Conservation (phyloP, 2,888 invertebrate species). For the Euplexia lucipara region DNA sequence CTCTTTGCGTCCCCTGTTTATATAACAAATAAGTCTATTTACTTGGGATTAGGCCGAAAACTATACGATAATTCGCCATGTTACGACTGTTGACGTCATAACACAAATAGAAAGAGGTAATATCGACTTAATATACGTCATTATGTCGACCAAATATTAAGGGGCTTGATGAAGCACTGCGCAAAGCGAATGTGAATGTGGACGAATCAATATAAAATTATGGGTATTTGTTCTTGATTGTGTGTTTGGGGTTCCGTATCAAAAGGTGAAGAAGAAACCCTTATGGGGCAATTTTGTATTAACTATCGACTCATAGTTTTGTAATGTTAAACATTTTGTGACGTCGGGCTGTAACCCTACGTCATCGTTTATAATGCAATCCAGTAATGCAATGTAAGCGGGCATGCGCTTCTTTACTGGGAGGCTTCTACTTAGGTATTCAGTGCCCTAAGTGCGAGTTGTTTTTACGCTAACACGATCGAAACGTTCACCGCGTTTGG, state of each 20-base stretch:
- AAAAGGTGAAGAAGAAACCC: too few species aligned
- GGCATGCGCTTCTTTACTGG: too few species aligned
- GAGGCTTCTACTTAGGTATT: too few species aligned
- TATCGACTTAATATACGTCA: slow-evolving; percentile 51
- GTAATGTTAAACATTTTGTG: too few species aligned
- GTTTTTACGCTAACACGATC: too few species aligned
- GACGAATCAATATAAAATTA: slow-evolving; percentile 16
- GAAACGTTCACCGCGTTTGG: too few species aligned
- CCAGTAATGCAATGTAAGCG: too few species aligned
- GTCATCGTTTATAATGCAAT: too few species aligned
- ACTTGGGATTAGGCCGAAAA: slow-evolving; percentile 68
- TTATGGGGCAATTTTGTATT: too few species aligned
- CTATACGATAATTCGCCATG: slow-evolving; percentile 69
- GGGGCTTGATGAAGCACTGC: slow-evolving; percentile 20
- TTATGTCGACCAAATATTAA: slow-evolving; percentile 34
- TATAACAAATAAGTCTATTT: slow-evolving; percentile 67
- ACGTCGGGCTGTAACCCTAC: too few species aligned
- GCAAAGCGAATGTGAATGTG: background rate
- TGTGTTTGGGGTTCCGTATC: background rate
- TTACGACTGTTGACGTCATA: slow-evolving; percentile 65
- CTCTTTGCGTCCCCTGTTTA: slow-evolving; percentile 52
- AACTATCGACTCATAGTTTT: too few species aligned
- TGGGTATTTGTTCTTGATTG: background rate
- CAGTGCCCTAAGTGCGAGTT: too few species aligned
- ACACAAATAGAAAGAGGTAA: slow-evolving; percentile 39